Evolutionary conservation across 2,888 invertebrate species (phyloP).

Genomic region (Drosophila subsilvestris): DNA sequence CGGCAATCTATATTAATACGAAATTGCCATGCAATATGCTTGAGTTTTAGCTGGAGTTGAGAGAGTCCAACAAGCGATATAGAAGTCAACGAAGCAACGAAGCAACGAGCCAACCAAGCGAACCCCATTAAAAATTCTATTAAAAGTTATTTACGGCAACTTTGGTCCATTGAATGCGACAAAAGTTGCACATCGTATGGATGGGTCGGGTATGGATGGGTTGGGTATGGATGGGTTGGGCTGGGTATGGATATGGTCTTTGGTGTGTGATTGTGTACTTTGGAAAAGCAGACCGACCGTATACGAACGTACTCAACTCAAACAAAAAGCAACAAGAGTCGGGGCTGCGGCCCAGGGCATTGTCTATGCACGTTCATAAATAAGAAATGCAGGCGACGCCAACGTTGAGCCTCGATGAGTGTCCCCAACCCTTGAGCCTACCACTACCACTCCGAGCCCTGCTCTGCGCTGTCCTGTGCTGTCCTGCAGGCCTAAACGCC

Average conservation of each 20-base stretch:
- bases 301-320: constrained; percentile 31
- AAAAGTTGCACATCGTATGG: constrained; percentile 36
- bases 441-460: neutral
- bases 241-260: too few relatives aligned
- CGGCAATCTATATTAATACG: constrained; percentile 42
- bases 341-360: constrained; percentile 44
- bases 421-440: constrained; percentile 22
- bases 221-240: constrained; percentile 5
- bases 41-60: neutral
- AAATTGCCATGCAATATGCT: constrained; percentile 26
- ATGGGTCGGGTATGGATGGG: constrained; percentile 20
- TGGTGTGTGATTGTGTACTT: constrained; percentile 7
- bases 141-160: constrained; percentile 77
- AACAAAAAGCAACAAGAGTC: constrained; percentile 44
- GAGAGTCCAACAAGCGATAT: neutral
- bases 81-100: constrained; percentile 1
- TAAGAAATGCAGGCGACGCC: constrained; percentile 71
- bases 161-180: constrained; percentile 73
- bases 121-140: constrained; percentile 75
- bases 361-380: constrained; percentile 78
- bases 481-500: constrained; percentile 7
- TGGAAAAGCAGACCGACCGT: neutral
- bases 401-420: constrained; percentile 43
- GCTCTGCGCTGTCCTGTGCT: neutral
- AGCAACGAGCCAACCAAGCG: constrained; percentile 1